These are phyloP conservation scores for Sympetrum striolatum DNA, from an alignment of 2,888 invertebrate species.

Conservation along the genomic window DNA sequence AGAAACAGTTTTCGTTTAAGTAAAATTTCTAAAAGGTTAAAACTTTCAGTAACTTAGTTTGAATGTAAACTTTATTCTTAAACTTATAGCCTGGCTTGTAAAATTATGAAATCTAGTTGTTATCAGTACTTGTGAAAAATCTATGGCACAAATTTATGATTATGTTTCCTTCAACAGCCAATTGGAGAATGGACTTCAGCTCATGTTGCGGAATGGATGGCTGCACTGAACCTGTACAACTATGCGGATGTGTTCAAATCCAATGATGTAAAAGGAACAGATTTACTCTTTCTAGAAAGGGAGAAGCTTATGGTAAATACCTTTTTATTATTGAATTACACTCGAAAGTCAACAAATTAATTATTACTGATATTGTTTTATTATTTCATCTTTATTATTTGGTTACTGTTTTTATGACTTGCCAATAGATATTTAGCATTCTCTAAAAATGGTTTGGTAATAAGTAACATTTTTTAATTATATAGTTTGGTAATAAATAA, in stretches of 20 bases:
- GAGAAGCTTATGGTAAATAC: constrained; percentile 71
- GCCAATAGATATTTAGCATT: no score
- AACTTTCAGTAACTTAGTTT: no score
- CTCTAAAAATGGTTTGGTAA: no score
- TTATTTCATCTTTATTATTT: background rate
- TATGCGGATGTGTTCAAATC: constrained; percentile 76
- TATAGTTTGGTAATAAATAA: no score
- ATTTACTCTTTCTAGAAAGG: constrained; percentile 70
- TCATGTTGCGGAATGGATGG: constrained; percentile 79
- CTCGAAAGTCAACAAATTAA: background rate
- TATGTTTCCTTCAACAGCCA: constrained; percentile 63
- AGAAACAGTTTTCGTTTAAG: no score
- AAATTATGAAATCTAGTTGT: no score
- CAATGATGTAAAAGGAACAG: constrained; percentile 72
- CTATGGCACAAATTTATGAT: background rate
- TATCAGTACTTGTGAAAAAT: background rate
- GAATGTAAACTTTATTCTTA: no score
- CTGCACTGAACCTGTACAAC: constrained; percentile 73
- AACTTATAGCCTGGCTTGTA: no score
- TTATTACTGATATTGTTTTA: background rate
- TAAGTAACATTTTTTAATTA: no score
- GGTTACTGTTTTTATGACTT: no score
- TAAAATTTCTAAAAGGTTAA: no score
- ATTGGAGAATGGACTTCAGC: constrained; percentile 73
- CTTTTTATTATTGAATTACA: no score